These are phyloP conservation scores for Melipona beecheii DNA, from an alignment of 2,888 invertebrate species.

Conservation along the genomic window DNA sequence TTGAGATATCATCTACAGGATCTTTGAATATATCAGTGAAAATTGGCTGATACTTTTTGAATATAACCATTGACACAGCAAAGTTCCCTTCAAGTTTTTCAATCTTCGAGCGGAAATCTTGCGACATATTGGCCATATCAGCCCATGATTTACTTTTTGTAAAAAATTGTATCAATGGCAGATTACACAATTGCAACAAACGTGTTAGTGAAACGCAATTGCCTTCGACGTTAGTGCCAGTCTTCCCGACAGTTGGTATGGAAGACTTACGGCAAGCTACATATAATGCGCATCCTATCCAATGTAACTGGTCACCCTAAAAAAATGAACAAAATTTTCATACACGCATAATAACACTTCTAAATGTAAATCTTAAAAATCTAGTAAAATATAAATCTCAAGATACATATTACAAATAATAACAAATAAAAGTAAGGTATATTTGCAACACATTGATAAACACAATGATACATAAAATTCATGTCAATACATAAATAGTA, in stretches of 20 bases:
- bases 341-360: not conserved
- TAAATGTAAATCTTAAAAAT: constrained; percentile 1
- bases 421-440: not conserved
- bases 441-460: not conserved
- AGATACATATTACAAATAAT: not conserved
- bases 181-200: constrained; percentile 94
- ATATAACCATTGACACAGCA: constrained; percentile 96
- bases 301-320: constrained; percentile 95
- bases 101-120: constrained; percentile 92
- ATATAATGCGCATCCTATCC: constrained; percentile 97
- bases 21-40: constrained; percentile 94
- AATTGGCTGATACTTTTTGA: constrained; percentile 95
- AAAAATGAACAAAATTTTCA: constrained; percentile 17
- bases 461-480: not conserved
- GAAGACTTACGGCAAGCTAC: constrained; percentile 93
- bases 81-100: constrained; percentile 95
- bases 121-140: constrained; percentile 95
- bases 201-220: constrained; percentile 96
- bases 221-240: constrained; percentile 91
- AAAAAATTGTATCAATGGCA: constrained; percentile 97
- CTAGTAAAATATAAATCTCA: not conserved
- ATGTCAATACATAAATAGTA: constrained; percentile 8
- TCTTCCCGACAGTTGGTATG: constrained; percentile 91
- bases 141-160: constrained; percentile 97
- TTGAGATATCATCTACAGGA: constrained; percentile 87